Base-by-base conservation (phyloP, 2,797 vertebrate genomes). In the Crypturellus tataupa region DNA sequence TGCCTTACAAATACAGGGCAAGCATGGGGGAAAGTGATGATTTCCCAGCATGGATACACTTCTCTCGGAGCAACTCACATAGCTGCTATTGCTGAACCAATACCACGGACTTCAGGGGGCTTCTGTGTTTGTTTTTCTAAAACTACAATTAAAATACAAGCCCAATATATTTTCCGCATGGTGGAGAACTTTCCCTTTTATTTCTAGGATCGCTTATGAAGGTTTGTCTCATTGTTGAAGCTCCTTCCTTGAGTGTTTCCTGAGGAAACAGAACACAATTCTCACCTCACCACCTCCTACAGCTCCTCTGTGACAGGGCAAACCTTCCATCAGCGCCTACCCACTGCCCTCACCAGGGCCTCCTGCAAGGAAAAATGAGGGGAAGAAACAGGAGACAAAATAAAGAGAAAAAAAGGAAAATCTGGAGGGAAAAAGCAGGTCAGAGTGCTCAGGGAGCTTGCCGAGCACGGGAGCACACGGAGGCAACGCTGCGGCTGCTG, bases 141-240 rank as follows among this genome's bases (percentile, higher is more conserved):
- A 76, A 59, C 37, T 83, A 23, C 79, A 96, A 94, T 94, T 95
- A 96, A 96, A 94, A 68, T 10, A 82, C 13, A 73, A 19, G 42
- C 15, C 29, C 0, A 0, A 24, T 15, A 29, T 0, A 2, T 37
- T 83, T 93, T 51, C 25, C 49, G 77, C 35, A 18, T 33, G 9
- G 44, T 64, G n/a, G 49, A 94, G 79, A 70, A 67, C 31, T 5
- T 60, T 62, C 37, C 31, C 20, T 89, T 91, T 73, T 81, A 89
- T 24, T 58, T 83, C 44, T 64, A 69, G 62, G 29, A 80, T 71
- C 59, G 18, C 49, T 88, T 92, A 35, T 77, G 40, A 91, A 85
- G 60, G n/a, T 25, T 85, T 77, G 46, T 65, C 68, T 85, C 62
- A 87, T 53, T 72, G 62, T 53, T 44, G 82, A 88, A 90, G 35